Conservation (phyloP, 2,113 vertebrate genomes). For the Edolisoma coerulescens region DNA sequence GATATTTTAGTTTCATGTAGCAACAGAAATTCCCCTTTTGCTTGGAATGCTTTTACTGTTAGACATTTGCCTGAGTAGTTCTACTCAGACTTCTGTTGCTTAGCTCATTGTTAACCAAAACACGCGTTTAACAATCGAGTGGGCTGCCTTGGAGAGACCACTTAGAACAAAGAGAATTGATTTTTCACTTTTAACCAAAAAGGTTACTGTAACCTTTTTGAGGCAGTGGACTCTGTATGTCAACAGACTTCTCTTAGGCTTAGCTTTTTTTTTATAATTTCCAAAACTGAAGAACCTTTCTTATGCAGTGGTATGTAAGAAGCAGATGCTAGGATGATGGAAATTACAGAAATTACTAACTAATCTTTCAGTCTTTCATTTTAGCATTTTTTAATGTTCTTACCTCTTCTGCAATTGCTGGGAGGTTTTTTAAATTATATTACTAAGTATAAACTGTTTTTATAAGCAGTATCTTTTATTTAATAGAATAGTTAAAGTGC, state of each 20-base stretch:
- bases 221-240: background rate
- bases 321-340: background rate
- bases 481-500: background rate
- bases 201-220: background rate
- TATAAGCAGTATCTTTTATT: background rate
- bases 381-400: background rate
- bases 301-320: background rate
- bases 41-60: background rate
- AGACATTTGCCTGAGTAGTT: background rate
- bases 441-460: background rate
- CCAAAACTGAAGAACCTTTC: background rate
- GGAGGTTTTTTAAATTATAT: background rate
- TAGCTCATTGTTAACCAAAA: background rate
- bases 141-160: background rate
- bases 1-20: background rate
- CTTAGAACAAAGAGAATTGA: background rate
- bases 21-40: background rate
- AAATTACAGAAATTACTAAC: background rate
- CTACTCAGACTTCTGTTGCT: background rate
- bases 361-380: background rate
- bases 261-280: background rate
- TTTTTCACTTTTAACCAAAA: background rate
- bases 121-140: fast-evolving
- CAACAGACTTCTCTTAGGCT: background rate
- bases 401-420: background rate